Evolutionary conservation across 2,113 vertebrate species (phyloP).

Genomic region (Elgaria multicarinata): DNA sequence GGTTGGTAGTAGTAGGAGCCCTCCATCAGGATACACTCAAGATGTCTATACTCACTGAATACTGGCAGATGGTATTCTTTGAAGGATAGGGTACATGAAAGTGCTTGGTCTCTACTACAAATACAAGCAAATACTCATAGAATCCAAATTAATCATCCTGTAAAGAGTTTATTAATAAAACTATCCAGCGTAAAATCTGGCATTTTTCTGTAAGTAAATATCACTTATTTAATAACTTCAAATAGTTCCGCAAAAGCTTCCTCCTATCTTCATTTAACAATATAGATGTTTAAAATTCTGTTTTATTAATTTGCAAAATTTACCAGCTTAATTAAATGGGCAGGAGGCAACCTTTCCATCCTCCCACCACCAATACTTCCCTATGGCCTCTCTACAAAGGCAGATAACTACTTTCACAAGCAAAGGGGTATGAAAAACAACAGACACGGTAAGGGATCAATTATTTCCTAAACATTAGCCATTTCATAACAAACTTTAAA

Average conservation of each 20-base stretch:
- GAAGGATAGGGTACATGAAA: not conserved
- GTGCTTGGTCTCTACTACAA: not conserved
- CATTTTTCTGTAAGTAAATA: not conserved
- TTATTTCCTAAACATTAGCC: not conserved
- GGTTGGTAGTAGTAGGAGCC: not conserved
- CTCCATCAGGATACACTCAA: not conserved
- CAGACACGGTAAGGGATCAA: not conserved
- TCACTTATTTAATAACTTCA: not conserved
- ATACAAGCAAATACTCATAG: not conserved
- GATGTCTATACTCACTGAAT: constrained; percentile 24
- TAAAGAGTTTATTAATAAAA: not conserved
- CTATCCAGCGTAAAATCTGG: not conserved
- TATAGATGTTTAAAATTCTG: not conserved
- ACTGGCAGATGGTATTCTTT: not conserved
- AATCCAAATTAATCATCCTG: not conserved
- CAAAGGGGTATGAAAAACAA: not conserved
- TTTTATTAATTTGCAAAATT: constrained; percentile 10
- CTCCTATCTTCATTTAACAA: not conserved
- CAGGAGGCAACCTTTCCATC: not conserved
- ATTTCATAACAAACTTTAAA: not conserved
- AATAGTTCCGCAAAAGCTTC: not conserved
- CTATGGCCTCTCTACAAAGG: not conserved
- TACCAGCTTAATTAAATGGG: not conserved
- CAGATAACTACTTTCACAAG: not conserved
- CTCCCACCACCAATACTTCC: not conserved